phyloP scores from a whole-genome alignment of 2,113 vertebrate species.

The Carassius carassius region DNA sequence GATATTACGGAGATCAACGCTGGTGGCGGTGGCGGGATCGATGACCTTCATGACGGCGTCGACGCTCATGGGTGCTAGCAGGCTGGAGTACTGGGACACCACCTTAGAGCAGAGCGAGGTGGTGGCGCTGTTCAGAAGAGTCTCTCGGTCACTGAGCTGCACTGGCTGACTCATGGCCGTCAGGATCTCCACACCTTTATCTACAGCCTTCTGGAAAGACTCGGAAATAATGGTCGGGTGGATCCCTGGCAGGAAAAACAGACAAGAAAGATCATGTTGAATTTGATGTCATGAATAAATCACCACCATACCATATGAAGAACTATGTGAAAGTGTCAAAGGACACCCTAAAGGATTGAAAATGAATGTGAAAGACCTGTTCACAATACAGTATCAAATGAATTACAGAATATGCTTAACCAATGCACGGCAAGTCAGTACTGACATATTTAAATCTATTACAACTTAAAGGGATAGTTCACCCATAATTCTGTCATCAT shows the following conservation, averaged over 20 bases:
- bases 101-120: conserved; percentile 97
- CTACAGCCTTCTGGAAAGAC: conserved; percentile 97
- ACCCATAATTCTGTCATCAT: too few species aligned
- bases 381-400: too few species aligned
- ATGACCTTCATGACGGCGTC: conserved; percentile 98
- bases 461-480: too few species aligned
- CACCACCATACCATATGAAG: background rate
- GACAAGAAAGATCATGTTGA: background rate
- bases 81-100: conserved; percentile 96
- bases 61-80: conserved; percentile 98
- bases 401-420: too few species aligned
- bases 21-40: conserved; percentile 87
- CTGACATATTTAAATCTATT: too few species aligned
- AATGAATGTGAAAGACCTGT: background rate
- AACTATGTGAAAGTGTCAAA: too few species aligned
- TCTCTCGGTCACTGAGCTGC: conserved; percentile 91
- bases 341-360: background rate
- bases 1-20: conserved; percentile 93
- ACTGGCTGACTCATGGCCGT: conserved; percentile 87
- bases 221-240: conserved; percentile 98
- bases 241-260: conserved; percentile 80
- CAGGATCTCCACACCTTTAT: conserved; percentile 88
- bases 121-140: conserved; percentile 92
- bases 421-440: too few species aligned
- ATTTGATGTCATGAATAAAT: background rate